Evolutionary conservation across 2,888 invertebrate genomes (phyloP), one percentile per base, ranked within the genome.

Genomic region (Nomada fabriciana): DNA sequence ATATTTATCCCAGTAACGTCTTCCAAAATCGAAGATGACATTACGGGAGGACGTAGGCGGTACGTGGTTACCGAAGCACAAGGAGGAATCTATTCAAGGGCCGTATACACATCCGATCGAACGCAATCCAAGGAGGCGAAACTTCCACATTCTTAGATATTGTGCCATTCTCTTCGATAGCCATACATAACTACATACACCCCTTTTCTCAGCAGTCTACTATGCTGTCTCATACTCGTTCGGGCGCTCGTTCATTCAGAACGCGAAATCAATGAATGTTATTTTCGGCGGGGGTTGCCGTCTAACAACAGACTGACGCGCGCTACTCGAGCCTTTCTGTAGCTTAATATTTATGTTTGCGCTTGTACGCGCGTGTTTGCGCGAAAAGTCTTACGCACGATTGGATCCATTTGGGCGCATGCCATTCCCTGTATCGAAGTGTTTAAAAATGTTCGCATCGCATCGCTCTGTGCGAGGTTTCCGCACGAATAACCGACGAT

Each of bases 251-350:
- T 87, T 80, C 86, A 86, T 86, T 89, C 88, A 88, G 83, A 82
- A 82, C 79, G 87, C 76, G 83, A 88, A 91, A 91, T 91, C 91
- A 90, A 91, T 91, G 90, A 86, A 86, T 67, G 88, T 90, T 90
- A 91, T 90, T 91, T 90, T 90, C 86, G 88, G 89, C 86, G 71
- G 73, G 78, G 81, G 72, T 77, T n/a, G 68, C 63, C 80, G 84
- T 82, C 79, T 67, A 36, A 74, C 80, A 67, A 73, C 50, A 57
- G 65, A 69, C 76, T 61, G 57, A 70, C 84, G 70, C 47, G 61
- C 42, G 64, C 71, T 68, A 71, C 77, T 52, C 43, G 36, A 57
- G 42, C 10, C 47, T 61, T 43, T 78, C 57, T 42, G 13, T 3
- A n/a, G n/a, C 55, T 42, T 20, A 9, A 20, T 25, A 43, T 55